A percentile compares a stretch with the other conserved stretches of the same genome.
These are phyloP conservation scores for Xiphophorus maculatus DNA, from an alignment of 2,113 vertebrate species.

Conservation along the genomic window DNA sequence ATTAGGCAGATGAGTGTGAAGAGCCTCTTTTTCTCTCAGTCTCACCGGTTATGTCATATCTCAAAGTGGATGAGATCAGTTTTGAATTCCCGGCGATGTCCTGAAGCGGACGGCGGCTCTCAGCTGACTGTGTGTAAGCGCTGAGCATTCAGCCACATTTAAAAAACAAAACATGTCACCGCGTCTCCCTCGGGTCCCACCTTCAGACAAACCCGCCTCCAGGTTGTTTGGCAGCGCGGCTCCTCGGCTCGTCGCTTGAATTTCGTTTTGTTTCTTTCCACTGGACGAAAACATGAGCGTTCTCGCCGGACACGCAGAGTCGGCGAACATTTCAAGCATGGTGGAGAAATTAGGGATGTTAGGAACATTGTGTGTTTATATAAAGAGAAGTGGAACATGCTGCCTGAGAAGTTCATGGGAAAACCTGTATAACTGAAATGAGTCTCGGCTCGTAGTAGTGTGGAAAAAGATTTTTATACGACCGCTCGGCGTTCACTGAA, in stretches of 20 bases:
- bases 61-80: conserved; percentile 11
- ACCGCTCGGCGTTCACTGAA: background rate
- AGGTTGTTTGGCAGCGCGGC: conserved; percentile 6
- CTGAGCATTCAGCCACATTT: conserved; percentile 8
- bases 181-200: background rate
- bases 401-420: background rate
- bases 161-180: background rate
- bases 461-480: background rate
- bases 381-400: conserved; percentile 10
- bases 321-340: conserved; percentile 19
- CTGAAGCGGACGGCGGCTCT: background rate
- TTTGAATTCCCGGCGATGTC: conserved; percentile 15
- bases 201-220: conserved; percentile 6
- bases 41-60: too few species aligned
- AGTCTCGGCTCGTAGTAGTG: background rate
- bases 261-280: background rate
- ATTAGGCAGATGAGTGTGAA: conserved; percentile 45
- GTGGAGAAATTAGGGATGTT: conserved; percentile 16
- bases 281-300: conserved; percentile 26
- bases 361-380: conserved; percentile 5
- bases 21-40: conserved; percentile 4
- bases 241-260: conserved; percentile 11
- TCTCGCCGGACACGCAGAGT: background rate
- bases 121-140: background rate
- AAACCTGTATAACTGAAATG: background rate